phyloP scores from a whole-genome alignment of 2,888 invertebrate species.

The Pegoplata infirma region DNA sequence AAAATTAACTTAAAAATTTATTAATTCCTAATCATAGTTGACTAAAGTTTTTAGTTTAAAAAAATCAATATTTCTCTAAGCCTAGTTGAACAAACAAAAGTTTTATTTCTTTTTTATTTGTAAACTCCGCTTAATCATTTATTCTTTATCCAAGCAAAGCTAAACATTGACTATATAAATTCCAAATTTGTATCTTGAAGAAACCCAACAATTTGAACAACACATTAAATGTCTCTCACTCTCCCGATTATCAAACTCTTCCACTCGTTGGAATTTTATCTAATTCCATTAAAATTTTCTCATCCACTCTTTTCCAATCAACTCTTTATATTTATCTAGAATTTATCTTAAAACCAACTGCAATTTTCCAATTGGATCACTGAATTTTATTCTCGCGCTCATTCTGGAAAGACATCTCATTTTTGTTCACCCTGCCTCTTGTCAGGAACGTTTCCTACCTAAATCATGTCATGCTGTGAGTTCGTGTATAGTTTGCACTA shows the following conservation, averaged over 20 bases:
- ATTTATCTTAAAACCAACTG: conserved; percentile 41
- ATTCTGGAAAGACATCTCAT: neutral
- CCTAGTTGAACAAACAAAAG: too few relatives aligned
- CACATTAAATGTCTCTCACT: neutral
- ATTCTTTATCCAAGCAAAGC: neutral
- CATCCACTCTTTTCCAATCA: neutral
- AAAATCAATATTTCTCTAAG: too few relatives aligned
- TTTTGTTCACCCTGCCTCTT: neutral
- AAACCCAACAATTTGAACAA: conserved; percentile 8
- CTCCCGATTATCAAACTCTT: neutral
- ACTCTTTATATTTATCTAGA: conserved; percentile 20
- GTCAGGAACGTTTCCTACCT: neutral
- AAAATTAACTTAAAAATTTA: too few relatives aligned
- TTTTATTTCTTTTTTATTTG: too few relatives aligned
- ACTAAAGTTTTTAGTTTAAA: too few relatives aligned
- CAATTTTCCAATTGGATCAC: conserved; percentile 58
- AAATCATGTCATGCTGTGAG: conserved; percentile 57
- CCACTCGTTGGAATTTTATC: neutral
- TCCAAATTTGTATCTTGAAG: conserved; percentile 37
- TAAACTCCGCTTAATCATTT: too few relatives aligned
- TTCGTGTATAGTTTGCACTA: conserved; percentile 62
- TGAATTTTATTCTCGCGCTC: conserved; percentile 1
- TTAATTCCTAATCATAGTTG: too few relatives aligned
- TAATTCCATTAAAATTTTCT: neutral
- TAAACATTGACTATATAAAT: conserved; percentile 5